Conservation (phyloP, 1,140 invertebrate genomes). For the Nylanderia fulva region DNA sequence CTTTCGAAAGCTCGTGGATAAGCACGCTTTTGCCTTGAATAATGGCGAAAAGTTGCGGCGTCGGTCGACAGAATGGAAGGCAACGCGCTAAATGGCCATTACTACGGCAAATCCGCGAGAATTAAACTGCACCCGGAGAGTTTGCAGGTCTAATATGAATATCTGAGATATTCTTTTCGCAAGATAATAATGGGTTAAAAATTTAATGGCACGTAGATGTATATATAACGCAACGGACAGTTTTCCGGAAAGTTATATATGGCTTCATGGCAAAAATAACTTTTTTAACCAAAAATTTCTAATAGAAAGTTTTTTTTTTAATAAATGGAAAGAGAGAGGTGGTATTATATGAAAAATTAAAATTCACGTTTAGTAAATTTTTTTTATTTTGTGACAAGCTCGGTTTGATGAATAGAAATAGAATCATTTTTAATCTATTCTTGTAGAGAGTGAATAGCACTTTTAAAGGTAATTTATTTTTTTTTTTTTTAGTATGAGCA, state of each 20-base stretch:
- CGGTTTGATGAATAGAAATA: not conserved
- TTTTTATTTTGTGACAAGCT: not conserved
- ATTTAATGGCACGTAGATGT: not conserved
- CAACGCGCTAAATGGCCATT: constrained; percentile 19
- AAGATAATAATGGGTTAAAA: not conserved
- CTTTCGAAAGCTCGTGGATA: constrained; percentile 30
- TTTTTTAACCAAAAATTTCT: not conserved
- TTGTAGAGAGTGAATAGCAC: not conserved
- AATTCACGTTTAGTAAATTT: not conserved
- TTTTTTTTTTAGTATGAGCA: not conserved
- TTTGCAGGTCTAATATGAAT: not conserved
- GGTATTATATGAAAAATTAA: not conserved
- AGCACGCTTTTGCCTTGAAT: constrained; percentile 14
- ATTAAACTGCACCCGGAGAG: constrained; percentile 22
- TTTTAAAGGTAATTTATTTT: not conserved
- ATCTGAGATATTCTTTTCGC: not conserved
- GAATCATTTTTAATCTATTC: constrained; percentile 14
- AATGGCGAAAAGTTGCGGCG: not conserved
- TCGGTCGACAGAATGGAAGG: constrained; percentile 25
- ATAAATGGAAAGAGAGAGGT: not conserved
- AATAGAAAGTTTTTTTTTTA: not conserved
- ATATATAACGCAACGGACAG: too few relatives aligned
- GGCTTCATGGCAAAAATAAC: not conserved
- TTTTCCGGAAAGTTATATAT: not conserved
- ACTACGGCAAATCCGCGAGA: constrained; percentile 24